Conservation (phyloP, 2,797 vertebrate genomes). For the Poecilia gillii region DNA sequence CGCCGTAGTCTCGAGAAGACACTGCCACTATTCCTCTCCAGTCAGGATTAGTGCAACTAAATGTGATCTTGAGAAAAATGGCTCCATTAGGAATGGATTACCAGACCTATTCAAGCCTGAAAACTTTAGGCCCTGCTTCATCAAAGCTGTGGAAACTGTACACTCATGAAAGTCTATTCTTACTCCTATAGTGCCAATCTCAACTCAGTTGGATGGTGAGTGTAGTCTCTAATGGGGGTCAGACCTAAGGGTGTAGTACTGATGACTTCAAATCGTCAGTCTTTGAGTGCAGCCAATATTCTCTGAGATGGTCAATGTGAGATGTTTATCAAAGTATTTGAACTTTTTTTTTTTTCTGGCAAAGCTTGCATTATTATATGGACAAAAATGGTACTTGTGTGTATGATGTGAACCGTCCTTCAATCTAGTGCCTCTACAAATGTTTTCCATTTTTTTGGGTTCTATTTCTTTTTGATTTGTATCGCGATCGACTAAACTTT, state of each 20-base stretch:
- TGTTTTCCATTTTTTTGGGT: background rate
- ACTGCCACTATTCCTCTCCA: background rate
- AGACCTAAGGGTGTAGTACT: background rate
- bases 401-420: background rate
- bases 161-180: background rate
- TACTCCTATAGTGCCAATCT: background rate
- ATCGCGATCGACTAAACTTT: background rate
- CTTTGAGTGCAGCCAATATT: background rate
- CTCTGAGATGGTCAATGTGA: background rate
- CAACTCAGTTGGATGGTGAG: background rate
- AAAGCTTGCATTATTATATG: background rate
- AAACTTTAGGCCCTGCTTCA: background rate
- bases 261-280: background rate
- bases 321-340: background rate
- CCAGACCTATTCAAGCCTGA: slow-evolving; percentile 1
- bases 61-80: slow-evolving; percentile 5
- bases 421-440: background rate
- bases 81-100: background rate
- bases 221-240: background rate
- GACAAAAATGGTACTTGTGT: background rate
- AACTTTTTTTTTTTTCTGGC: background rate
- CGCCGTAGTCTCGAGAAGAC: background rate
- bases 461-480: background rate
- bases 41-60: background rate
- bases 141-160: background rate